Percentiles rank a stretch among this genome's conserved stretches.
Conservation (phyloP, 2,797 vertebrate species). For the Apogon hyalosoma region DNA sequence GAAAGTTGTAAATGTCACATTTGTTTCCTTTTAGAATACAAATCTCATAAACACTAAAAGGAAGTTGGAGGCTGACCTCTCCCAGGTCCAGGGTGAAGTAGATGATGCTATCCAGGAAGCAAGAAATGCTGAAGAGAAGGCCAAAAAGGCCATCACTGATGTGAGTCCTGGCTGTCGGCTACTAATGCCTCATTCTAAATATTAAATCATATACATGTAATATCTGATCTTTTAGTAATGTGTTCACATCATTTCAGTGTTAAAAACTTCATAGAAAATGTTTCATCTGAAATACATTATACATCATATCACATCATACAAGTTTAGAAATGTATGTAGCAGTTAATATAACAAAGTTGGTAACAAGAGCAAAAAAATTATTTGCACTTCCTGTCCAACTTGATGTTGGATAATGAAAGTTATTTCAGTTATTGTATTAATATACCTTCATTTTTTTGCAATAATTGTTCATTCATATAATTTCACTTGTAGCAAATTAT, state of each 20-base stretch:
- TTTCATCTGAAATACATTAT: too few species aligned
- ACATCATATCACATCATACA: too few species aligned
- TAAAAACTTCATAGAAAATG: neutral
- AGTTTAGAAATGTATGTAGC: too few species aligned
- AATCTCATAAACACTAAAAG: slow-evolving; percentile 84
- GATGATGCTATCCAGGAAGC: slow-evolving; percentile 89
- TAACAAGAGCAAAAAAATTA: neutral
- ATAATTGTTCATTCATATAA: too few species aligned
- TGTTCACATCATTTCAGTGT: too few species aligned
- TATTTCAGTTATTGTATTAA: too few species aligned
- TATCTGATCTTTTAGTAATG: too few species aligned
- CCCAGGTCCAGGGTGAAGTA: slow-evolving; percentile 87
- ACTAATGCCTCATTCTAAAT: neutral
- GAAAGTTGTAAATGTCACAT: neutral
- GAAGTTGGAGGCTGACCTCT: slow-evolving; percentile 88
- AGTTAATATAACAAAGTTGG: neutral
- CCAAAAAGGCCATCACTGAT: slow-evolving; percentile 92
- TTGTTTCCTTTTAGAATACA: slow-evolving; percentile 83
- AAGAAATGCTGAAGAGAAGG: slow-evolving; percentile 91
- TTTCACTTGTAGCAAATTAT: too few species aligned
- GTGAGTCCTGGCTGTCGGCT: slow-evolving; percentile 73
- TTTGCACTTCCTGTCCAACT: too few species aligned
- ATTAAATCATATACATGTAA: too few species aligned
- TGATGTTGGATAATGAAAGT: too few species aligned
- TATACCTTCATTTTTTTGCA: too few species aligned